Percentiles rank a stretch among this genome's conserved stretches.
phyloP scores from a whole-genome alignment of 2,113 vertebrate genomes.

The Crotalus helleri region DNA sequence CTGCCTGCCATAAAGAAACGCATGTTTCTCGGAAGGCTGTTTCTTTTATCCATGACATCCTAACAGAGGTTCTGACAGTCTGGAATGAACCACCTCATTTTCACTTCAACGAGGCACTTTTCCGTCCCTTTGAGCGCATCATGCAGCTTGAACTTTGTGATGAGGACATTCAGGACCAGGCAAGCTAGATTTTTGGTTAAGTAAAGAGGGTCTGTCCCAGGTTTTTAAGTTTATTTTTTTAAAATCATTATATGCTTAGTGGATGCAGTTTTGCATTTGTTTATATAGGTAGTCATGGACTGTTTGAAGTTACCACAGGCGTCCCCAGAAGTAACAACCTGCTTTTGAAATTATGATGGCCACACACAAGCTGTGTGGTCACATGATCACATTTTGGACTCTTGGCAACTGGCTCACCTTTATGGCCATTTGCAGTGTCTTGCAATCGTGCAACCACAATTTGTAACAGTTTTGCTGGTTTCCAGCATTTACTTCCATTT shows the following conservation, averaged over 20 bases:
- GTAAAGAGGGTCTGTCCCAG: neutral
- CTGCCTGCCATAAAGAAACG: slow-evolving; percentile 93
- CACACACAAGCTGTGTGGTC: neutral
- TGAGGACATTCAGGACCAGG: slow-evolving; percentile 98
- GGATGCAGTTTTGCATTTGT: neutral
- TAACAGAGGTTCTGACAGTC: slow-evolving; percentile 88
- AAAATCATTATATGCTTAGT: neutral
- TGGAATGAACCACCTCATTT: slow-evolving; percentile 92
- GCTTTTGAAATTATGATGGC: neutral
- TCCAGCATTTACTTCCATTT: neutral
- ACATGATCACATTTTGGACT: neutral
- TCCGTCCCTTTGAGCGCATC: slow-evolving; percentile 93
- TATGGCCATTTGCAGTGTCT: neutral
- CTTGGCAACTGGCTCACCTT: neutral
- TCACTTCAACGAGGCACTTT: slow-evolving; percentile 92
- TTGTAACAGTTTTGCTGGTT: neutral
- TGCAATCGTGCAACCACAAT: neutral
- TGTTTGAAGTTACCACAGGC: neutral
- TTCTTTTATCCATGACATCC: slow-evolving; percentile 94
- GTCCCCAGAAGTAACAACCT: neutral
- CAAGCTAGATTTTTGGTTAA: slow-evolving; percentile 43
- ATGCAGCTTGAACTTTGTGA: slow-evolving; percentile 98
- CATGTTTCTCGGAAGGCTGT: slow-evolving; percentile 96
- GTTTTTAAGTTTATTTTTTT: neutral
- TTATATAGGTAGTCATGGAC: neutral